Base-by-base conservation (phyloP, 2,888 invertebrate species). In the Cancer borealis region DNA sequence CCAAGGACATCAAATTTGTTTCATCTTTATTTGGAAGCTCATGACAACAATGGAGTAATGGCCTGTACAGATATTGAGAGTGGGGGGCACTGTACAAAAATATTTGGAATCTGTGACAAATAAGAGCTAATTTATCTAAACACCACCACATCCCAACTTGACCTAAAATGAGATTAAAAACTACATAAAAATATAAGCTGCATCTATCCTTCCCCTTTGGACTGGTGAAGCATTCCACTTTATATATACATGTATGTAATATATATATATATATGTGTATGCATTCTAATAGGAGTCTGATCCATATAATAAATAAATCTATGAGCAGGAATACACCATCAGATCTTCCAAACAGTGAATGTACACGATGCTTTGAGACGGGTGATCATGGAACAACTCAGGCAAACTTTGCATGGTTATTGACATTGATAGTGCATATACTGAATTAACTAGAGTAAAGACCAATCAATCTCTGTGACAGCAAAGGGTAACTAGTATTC, bases 51-150 rank as follows among this genome's bases (percentile, higher is more conserved):
- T 39, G 45, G 66, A 66, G n/a, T 66, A 66, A 45, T 91, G 12
- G 91, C 45, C 60, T 60, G 91, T 91, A 91, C 91, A 91, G 45
- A 49, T 21, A 39, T 26, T 47, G 49, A 60, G 90, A 49, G 90
- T 39, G 60, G 90, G 45, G 91, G 91, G 92, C 21, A 21, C 54
- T 92, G 92, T 92, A 92, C 92, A 92, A 88, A 92, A 92, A 92
- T 92, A 92, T 92, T 88, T 92, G 88, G 45, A 49, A 92, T 88
- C 91, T 73, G 26, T 92, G 92, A 88, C 84, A 92, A 88, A 87
- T n/a, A 92, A 47, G 92, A 26, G 47, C 88, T 60, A 92, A 88
- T 26, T 17, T 54, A 45, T 60, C 92, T 92, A 88, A n/a, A 17
- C 92, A 79, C 91, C 79, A 79, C 79, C 84, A 84, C 84, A 30